A percentile compares a stretch with the other conserved stretches of the same genome.
These are phyloP conservation scores for Fragum fragum DNA, from an alignment of 2,888 invertebrate species.

Conservation along the genomic window DNA sequence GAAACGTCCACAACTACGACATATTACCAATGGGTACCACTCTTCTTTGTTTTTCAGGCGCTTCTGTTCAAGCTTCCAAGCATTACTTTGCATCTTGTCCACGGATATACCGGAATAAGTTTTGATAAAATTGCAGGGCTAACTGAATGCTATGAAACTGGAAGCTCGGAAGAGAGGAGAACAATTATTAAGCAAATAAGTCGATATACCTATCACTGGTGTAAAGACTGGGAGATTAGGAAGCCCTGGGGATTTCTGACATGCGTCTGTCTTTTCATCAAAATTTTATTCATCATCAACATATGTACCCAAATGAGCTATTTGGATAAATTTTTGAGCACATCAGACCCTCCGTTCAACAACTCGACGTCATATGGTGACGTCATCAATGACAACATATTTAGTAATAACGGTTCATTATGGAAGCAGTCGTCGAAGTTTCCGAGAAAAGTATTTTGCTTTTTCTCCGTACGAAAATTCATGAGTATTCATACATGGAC, in stretches of 20 bases:
- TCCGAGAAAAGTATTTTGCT: conserved; percentile 35
- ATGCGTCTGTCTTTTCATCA: conserved; percentile 37
- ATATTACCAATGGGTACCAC: conserved; percentile 55
- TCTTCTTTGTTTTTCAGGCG: conserved; percentile 53
- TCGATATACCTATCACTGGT: conserved; percentile 56
- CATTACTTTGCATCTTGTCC: conserved; percentile 49
- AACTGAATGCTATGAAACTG: conserved; percentile 41
- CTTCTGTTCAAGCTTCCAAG: conserved; percentile 61
- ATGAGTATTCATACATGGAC: conserved; percentile 8
- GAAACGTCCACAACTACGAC: not conserved
- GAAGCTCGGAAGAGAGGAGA: conserved; percentile 41
- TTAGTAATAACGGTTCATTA: conserved; percentile 31
- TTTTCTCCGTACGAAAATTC: conserved; percentile 9
- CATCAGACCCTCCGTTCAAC: conserved; percentile 21
- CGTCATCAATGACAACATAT: conserved; percentile 38
- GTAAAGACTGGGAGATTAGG: conserved; percentile 20
- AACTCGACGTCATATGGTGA: conserved; percentile 49
- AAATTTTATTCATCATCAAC: conserved; percentile 50
- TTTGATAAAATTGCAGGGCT: conserved; percentile 55
- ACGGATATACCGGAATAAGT: conserved; percentile 46
- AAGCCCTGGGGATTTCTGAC: conserved; percentile 50
- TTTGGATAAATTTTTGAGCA: conserved; percentile 34
- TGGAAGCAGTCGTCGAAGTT: conserved; percentile 42
- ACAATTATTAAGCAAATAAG: conserved; percentile 45
- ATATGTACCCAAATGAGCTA: conserved; percentile 40